Conservation (phyloP, 2,888 invertebrate species). For the Nymphalis c-album region DNA sequence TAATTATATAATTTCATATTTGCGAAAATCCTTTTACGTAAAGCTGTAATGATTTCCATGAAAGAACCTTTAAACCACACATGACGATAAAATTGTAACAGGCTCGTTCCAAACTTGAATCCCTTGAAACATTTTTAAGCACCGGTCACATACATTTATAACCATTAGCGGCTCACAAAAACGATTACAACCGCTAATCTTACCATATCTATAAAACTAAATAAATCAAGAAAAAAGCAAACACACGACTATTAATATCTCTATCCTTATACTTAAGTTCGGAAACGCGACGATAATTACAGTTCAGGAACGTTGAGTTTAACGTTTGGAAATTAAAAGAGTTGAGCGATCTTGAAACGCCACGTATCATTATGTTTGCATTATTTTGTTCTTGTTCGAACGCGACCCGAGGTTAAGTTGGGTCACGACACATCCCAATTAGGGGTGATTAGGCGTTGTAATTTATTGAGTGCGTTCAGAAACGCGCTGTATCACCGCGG, state of each 20-base stretch:
- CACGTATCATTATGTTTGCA: conserved; percentile 79
- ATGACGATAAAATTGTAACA: conserved; percentile 35
- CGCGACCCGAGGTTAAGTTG: conserved; percentile 75
- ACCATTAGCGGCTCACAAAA: conserved; percentile 71
- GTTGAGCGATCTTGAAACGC: conserved; percentile 54
- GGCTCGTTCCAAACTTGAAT: conserved; percentile 27
- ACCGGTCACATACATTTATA: conserved; percentile 66
- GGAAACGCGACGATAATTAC: conserved; percentile 75
- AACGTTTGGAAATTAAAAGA: conserved; percentile 77
- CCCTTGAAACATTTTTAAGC: conserved; percentile 37
- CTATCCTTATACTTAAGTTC: conserved; percentile 78
- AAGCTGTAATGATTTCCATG: conserved; percentile 29
- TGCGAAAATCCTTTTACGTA: conserved; percentile 19
- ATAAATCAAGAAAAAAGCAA: conserved; percentile 78
- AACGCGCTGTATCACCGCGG: conserved; percentile 60
- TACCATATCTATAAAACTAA: conserved; percentile 70
- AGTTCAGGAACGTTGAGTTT: conserved; percentile 62
- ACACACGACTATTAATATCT: conserved; percentile 77
- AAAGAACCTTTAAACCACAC: conserved; percentile 30
- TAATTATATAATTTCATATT: conserved; percentile 22
- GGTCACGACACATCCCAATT: conserved; percentile 80
- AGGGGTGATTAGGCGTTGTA: conserved; percentile 77
- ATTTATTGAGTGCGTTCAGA: conserved; percentile 76
- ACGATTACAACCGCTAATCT: conserved; percentile 72
- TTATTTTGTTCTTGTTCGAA: conserved; percentile 72